Evolutionary conservation across 1,140 invertebrate species (phyloP), one percentile per base, ranked within the genome.

Genomic region (Leptopilina clavipes): DNA sequence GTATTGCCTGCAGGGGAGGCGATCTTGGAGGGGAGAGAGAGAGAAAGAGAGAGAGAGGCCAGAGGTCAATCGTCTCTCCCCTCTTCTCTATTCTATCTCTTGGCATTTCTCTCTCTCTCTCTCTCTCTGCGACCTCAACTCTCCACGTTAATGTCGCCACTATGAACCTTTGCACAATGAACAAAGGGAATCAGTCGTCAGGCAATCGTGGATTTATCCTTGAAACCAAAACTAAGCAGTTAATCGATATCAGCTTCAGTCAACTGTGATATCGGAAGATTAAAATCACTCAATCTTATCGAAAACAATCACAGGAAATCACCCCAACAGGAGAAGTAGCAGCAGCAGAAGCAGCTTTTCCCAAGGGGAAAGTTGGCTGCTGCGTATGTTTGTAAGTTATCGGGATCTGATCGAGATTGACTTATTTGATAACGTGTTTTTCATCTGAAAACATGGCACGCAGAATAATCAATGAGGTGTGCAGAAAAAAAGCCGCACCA

Each of bases 251-350:
- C 59, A 31, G 59, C 22, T 31, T 31, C 59, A 65, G 59, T 65
- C 59, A 65, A 65, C 59, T 65, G 59, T 65, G 59, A 65, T 65
- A 65, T 65, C 59, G 59, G 12, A 12, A 22, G 25, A 65, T 65
- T 65, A 65, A 65, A 65, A 65, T 65, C 59, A 65, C 22, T 65
- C 59, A 65, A 65, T 65, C 59, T 65, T 65, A 65, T 65, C 59
- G 59, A 65, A 65, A 65, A 65, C 59, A 31, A 65, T 65, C 59
- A 65, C 22, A 65, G 22, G 22, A 65, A 65, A 65, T 65, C 12
- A 14, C 59, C 59, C 59, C 19, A n/a, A n/a, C n/a, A n/a, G n/a
- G n/a, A n/a, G n/a, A n/a, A n/a, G n/a, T n/a, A n/a, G n/a, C n/a
- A n/a, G n/a, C n/a, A n/a, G n/a, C n/a, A n/a, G n/a, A n/a, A n/a